phyloP scores from a whole-genome alignment of 2,113 vertebrate genomes.

The Xiphias gladius region DNA sequence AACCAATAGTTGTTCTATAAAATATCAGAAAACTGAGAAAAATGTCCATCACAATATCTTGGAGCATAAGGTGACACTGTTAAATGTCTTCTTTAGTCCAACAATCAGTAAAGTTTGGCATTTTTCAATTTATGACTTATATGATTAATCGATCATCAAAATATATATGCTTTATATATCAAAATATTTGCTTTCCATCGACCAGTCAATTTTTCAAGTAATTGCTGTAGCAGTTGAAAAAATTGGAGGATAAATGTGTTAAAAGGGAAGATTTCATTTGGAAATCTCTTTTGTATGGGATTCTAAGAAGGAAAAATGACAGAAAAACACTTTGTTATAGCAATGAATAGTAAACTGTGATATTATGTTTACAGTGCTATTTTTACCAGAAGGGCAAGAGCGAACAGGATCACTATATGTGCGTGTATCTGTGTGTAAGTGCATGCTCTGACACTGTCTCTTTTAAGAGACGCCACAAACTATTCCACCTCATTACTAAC shows the following conservation, averaged over 20 bases:
- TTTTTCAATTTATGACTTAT: not conserved
- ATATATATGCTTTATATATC: not conserved
- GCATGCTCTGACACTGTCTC: not conserved
- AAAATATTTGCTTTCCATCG: not conserved
- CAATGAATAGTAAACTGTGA: not conserved
- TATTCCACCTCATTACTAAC: conserved; percentile 41
- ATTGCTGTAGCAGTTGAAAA: not conserved
- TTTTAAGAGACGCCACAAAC: conserved; percentile 39
- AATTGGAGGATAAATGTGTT: not conserved
- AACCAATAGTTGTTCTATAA: too few species aligned
- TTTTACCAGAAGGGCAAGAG: not conserved
- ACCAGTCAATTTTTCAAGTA: not conserved
- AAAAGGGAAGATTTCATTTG: not conserved
- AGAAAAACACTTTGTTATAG: not conserved
- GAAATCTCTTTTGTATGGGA: not conserved
- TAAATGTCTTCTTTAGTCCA: not conserved
- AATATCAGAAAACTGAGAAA: not conserved
- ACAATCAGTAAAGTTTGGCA: not conserved
- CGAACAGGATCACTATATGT: not conserved
- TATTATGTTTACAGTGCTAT: not conserved
- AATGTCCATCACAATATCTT: not conserved
- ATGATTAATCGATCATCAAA: not conserved
- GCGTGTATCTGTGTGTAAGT: not conserved
- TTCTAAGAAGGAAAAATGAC: not conserved
- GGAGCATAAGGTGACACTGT: not conserved